Evolutionary conservation across 1,140 invertebrate genomes (phyloP), one percentile per base, ranked within the genome.

Genomic region (Drosophila malerkotliana): DNA sequence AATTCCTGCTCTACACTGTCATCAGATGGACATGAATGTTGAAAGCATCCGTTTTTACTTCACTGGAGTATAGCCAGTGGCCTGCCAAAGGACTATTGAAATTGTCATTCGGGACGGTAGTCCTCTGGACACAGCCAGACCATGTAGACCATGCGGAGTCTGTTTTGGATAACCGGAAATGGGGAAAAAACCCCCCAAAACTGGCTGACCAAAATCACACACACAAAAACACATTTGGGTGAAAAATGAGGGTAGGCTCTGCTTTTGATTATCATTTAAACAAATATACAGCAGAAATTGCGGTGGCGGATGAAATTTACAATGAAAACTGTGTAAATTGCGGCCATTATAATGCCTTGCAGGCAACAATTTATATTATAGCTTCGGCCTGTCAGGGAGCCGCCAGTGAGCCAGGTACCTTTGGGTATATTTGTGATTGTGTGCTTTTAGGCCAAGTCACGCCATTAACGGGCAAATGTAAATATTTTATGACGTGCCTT

Each of bases 261-360:
- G 82, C 78, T 87, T 85, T 85, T 85, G 73, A 85, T 81, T 85
- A 85, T 87, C 82, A 67, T 72, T 87, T 60, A 68, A 75, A 72
- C 74, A 78, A 82, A 83, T 78, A 63, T 68, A 41, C 64, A 69
- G 49, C 51, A 26, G 39, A 24, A 51, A 60, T 45, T 52, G 48
- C 47, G 28, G 30, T 37, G 34, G 44, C 26, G 47, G 15, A 28
- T 28, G 15, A 51, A 82, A 66, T 67, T 67, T 76, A 59, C 77
- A 72, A 72, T 49, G 64, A 63, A 80, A 80, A 69, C 66, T 80
- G 63, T 80, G 60, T 71, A 76, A 57, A 84, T 79, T 79, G 68
- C 60, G 58, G 59, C 56, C 52, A 81, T 71, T 53, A 78, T 55
- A 68, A 52, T 58, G 49, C 45, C 44, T 47, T 21, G 15, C 8